These are phyloP conservation scores for Nansenia antarctica DNA, from an alignment of 2,113 vertebrate species.

Conservation along the genomic window DNA sequence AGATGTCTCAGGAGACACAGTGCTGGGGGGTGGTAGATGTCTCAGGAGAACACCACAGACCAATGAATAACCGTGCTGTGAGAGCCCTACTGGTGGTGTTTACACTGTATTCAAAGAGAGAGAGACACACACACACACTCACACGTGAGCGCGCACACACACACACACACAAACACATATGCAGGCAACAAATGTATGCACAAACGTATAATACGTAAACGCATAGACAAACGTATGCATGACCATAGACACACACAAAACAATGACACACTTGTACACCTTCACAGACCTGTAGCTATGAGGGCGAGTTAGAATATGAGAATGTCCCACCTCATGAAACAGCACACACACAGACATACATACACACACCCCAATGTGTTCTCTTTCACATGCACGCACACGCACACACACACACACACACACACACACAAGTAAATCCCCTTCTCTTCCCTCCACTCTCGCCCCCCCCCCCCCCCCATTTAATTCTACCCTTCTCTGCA, in stretches of 20 bases:
- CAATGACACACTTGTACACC: conserved; percentile 2
- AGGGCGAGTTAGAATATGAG: no score
- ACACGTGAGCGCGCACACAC: neutral
- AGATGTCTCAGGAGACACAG: no score
- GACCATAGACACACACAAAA: neutral
- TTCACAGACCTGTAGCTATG: no score
- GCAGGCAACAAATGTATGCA: no score
- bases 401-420: neutral
- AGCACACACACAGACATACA: neutral
- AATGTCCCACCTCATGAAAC: neutral
- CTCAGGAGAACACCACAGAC: no score
- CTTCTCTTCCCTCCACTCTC: neutral
- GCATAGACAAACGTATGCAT: neutral
- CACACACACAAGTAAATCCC: neutral
- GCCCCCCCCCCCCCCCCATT: neutral
- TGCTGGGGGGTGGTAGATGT: no score
- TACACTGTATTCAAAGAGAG: no score
- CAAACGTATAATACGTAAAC: neutral
- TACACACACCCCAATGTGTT: neutral
- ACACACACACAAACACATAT: conserved; percentile 1
- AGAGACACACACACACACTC: conserved; percentile 1
- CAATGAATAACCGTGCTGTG: no score
- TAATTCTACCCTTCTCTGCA: neutral
- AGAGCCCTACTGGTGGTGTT: no score
- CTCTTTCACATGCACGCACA: neutral